These are phyloP conservation scores for Tyria jacobaeae DNA, from an alignment of 2,888 invertebrate species.

Conservation along the genomic window DNA sequence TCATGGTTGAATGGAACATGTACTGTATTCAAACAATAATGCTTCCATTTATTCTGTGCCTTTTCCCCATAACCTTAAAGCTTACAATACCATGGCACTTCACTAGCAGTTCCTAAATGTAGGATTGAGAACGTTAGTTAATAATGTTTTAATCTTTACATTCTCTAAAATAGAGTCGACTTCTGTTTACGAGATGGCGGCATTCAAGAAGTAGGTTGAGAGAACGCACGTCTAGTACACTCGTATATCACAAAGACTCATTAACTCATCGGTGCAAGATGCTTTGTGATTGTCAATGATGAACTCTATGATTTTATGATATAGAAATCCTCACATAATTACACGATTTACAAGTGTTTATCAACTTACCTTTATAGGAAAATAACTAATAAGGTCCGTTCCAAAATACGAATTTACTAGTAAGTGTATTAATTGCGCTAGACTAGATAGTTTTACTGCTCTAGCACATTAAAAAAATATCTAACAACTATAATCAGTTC, in stretches of 20 bases:
- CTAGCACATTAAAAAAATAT: background rate
- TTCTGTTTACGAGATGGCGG: slow-evolving; percentile 67
- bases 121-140: slow-evolving; percentile 76
- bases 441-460: no score
- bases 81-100: slow-evolving; percentile 64
- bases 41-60: slow-evolving; percentile 57
- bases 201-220: slow-evolving; percentile 85
- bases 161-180: slow-evolving; percentile 67
- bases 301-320: slow-evolving; percentile 43
- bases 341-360: slow-evolving; percentile 22
- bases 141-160: slow-evolving; percentile 73
- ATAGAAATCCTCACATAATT: slow-evolving; percentile 29
- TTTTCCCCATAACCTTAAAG: slow-evolving; percentile 62
- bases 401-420: background rate
- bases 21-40: slow-evolving; percentile 68
- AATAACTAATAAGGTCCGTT: background rate
- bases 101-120: slow-evolving; percentile 77
- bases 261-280: slow-evolving; percentile 72
- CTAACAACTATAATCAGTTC: background rate
- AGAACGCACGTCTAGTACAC: slow-evolving; percentile 81
- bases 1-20: slow-evolving; percentile 85
- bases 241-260: slow-evolving; percentile 83
- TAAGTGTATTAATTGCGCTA: background rate
- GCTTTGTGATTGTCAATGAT: slow-evolving; percentile 53
- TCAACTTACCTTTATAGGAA: slow-evolving; percentile 20